Evolutionary conservation across 2,888 invertebrate species (phyloP), one percentile per base, ranked within the genome.

Genomic region (Mimumesa dahlbomi): DNA sequence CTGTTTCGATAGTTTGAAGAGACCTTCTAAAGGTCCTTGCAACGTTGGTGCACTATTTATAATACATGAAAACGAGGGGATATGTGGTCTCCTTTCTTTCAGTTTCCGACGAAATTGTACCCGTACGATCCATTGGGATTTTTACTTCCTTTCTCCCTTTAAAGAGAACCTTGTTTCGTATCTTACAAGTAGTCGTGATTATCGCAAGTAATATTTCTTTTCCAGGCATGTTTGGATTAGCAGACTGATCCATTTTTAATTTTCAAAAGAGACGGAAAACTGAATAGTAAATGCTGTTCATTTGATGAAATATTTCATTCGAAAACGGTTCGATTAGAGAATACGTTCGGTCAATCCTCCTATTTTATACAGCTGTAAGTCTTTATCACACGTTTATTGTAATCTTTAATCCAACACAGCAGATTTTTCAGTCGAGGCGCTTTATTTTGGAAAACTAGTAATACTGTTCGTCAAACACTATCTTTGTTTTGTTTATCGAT

Each of bases 11-110:
- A 58, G 36, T 46, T 48, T 59, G 40, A 42, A 19, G 50, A n/a
- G 40, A 64, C 56, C 68, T 79, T 69, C 62, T 74, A 57, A 71
- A 68, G 68, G 59, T 67, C 71, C 52, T 78, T 63, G 68, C 66
- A 67, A 69, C 72, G 69, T 65, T 42, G 56, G 69, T 66, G 61
- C 62, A 49, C 69, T 71, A 75, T 70, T 73, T 81, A 74, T 74
- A 75, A 73, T 72, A 78, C 70, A 73, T 68, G 70, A 79, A 84
- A 84, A 76, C 66, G 79, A 79, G 75, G n/a, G 70, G 83, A 84
- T 84, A 84, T 82, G 84, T 84, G 78, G 76, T 80, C 77, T 72
- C 67, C 65, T 67, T 74, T 53, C 66, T 38, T 71, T 75, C 66
- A 42, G 53, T 72, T 74, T 57, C 40, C 67, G 57, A 64, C 45